phyloP scores from a whole-genome alignment of 2,888 invertebrate species.

The Deroplatys truncata region DNA sequence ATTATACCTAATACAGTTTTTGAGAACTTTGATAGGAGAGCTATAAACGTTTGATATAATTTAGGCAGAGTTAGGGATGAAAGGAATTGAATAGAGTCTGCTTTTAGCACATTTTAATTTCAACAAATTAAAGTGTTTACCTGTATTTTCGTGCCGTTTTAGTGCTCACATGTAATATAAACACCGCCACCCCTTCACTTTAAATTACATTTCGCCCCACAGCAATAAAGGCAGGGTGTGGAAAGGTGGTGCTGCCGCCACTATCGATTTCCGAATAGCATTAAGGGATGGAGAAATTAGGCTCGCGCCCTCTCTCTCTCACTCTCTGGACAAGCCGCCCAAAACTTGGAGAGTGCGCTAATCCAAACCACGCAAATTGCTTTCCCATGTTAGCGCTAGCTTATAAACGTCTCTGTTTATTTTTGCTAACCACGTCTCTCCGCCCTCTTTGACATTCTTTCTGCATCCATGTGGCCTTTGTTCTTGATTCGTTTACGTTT shows the following conservation, averaged over 20 bases:
- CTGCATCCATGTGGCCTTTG: background rate
- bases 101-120: too few species aligned
- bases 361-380: background rate
- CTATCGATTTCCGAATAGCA: constrained; percentile 7
- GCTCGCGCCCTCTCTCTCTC: background rate
- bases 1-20: too few species aligned
- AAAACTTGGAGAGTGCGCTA: background rate
- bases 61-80: too few species aligned
- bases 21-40: too few species aligned
- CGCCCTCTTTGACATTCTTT: background rate
- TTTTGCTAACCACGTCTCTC: background rate
- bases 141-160: too few species aligned
- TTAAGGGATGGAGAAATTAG: background rate
- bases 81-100: too few species aligned
- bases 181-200: background rate
- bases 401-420: background rate
- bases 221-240: background rate
- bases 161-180: background rate
- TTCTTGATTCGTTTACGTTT: background rate
- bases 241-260: background rate
- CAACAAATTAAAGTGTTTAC: too few species aligned
- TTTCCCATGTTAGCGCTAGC: background rate
- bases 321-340: background rate
- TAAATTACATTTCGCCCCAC: background rate
- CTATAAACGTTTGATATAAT: too few species aligned